phyloP scores from a whole-genome alignment of 2,888 invertebrate species.

The Cephonodes hylas region DNA sequence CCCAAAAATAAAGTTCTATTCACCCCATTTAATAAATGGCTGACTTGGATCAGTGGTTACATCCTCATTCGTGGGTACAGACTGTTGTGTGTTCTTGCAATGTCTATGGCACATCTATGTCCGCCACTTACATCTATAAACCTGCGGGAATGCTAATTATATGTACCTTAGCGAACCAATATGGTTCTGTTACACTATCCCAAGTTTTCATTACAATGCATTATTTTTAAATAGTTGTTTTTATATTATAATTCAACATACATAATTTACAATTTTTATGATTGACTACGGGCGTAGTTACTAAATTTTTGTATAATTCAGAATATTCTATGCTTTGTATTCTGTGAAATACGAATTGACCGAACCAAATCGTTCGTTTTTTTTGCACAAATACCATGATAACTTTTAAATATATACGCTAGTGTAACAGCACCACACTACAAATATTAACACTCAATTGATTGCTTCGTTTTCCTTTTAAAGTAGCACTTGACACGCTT shows the following conservation, averaged over 20 bases:
- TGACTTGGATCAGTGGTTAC: background rate
- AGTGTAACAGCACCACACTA: background rate
- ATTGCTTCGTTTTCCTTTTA: slow-evolving; percentile 55
- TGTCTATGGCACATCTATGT: background rate
- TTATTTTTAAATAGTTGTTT: background rate
- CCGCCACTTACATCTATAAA: background rate
- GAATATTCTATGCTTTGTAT: too few relatives aligned
- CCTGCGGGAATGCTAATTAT: background rate
- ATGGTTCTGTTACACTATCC: background rate
- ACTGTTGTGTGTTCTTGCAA: background rate
- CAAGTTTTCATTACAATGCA: background rate
- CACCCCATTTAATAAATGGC: background rate
- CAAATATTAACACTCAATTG: slow-evolving; percentile 43
- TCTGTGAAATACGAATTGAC: too few relatives aligned
- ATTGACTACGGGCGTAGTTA: too few relatives aligned
- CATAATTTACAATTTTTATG: too few relatives aligned
- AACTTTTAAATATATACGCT: too few relatives aligned
- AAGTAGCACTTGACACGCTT: slow-evolving; percentile 47
- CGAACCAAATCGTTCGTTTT: too few relatives aligned
- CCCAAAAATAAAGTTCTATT: background rate
- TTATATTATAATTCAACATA: too few relatives aligned
- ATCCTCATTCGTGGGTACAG: too few relatives aligned
- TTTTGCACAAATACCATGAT: too few relatives aligned
- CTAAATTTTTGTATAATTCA: too few relatives aligned
- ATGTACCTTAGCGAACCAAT: background rate